Evolutionary conservation across 1,140 invertebrate genomes (phyloP).

Genomic region (Nephila pilipes): DNA sequence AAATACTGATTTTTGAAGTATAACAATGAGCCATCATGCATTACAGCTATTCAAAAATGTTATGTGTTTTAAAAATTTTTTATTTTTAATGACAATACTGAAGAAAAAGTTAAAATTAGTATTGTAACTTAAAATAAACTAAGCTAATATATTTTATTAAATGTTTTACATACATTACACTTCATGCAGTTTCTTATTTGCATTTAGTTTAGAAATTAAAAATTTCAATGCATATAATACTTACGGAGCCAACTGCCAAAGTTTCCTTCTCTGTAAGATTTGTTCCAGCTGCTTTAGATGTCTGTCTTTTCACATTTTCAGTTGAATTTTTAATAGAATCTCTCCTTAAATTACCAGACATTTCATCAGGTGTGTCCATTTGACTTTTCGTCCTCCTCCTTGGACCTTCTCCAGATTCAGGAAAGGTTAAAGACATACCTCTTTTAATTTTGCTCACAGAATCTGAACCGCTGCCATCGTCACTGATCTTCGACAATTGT

Average conservation of each 20-base stretch:
- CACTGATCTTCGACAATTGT: slow-evolving; percentile 64
- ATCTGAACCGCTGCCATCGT: slow-evolving; percentile 45
- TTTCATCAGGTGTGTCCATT: background rate
- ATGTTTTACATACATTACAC: too few relatives aligned
- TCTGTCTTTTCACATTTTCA: background rate
- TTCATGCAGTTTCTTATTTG: too few relatives aligned
- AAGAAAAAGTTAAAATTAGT: too few relatives aligned
- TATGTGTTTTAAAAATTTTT: too few relatives aligned
- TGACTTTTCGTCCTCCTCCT: slow-evolving; percentile 42
- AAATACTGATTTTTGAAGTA: too few relatives aligned
- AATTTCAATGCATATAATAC: background rate
- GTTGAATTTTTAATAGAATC: background rate
- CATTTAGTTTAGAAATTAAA: too few relatives aligned
- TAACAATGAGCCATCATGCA: too few relatives aligned
- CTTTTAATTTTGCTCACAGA: background rate
- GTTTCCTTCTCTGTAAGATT: slow-evolving; percentile 68
- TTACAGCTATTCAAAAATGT: too few relatives aligned
- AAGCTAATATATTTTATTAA: too few relatives aligned
- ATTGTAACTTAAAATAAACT: too few relatives aligned
- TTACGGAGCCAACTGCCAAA: slow-evolving; percentile 70
- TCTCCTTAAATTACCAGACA: background rate
- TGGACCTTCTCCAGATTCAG: slow-evolving; percentile 36
- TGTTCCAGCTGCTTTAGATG: background rate
- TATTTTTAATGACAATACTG: too few relatives aligned
- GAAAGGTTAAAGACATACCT: background rate